phyloP scores from a whole-genome alignment of 1,140 invertebrate genomes.

The Plodia interpunctella region DNA sequence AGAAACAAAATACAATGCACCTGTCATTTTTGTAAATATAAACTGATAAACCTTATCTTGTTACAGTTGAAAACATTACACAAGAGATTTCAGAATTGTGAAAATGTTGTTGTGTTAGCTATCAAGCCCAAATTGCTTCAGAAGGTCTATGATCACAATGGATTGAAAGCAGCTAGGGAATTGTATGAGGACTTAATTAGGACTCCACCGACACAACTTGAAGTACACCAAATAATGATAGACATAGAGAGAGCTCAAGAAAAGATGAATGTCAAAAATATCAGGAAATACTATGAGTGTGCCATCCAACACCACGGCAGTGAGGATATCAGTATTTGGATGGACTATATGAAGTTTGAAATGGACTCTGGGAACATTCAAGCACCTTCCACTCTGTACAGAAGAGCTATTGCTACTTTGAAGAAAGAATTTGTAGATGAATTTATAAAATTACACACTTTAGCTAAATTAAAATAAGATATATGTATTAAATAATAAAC shows the following conservation, averaged over 20 bases:
- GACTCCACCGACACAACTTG: slow-evolving; percentile 58
- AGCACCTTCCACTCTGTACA: slow-evolving; percentile 48
- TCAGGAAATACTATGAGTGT: slow-evolving; percentile 63
- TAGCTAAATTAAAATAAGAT: slow-evolving; percentile 50
- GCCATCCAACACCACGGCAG: slow-evolving; percentile 53
- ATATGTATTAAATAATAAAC: slow-evolving; percentile 25
- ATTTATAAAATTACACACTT: slow-evolving; percentile 60
- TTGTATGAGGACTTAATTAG: slow-evolving; percentile 64
- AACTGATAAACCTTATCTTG: slow-evolving; percentile 20
- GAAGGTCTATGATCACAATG: slow-evolving; percentile 61
- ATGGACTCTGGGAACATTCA: slow-evolving; percentile 42
- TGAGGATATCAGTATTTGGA: slow-evolving; percentile 54
- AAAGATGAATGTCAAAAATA: slow-evolving; percentile 43
- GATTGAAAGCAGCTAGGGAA: slow-evolving; percentile 54
- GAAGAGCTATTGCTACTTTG: slow-evolving; percentile 53
- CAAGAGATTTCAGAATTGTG: slow-evolving; percentile 55
- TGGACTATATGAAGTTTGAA: slow-evolving; percentile 65
- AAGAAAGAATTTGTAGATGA: slow-evolving; percentile 62
- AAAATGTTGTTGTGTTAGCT: slow-evolving; percentile 45
- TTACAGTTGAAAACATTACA: slow-evolving; percentile 62
- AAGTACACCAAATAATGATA: slow-evolving; percentile 58
- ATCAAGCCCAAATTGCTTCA: slow-evolving; percentile 62
- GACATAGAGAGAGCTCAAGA: slow-evolving; percentile 56
- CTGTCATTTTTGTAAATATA: background rate
- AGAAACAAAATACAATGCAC: background rate